phyloP scores from a whole-genome alignment of 2,113 vertebrate species.

The Mirza zaza region DNA sequence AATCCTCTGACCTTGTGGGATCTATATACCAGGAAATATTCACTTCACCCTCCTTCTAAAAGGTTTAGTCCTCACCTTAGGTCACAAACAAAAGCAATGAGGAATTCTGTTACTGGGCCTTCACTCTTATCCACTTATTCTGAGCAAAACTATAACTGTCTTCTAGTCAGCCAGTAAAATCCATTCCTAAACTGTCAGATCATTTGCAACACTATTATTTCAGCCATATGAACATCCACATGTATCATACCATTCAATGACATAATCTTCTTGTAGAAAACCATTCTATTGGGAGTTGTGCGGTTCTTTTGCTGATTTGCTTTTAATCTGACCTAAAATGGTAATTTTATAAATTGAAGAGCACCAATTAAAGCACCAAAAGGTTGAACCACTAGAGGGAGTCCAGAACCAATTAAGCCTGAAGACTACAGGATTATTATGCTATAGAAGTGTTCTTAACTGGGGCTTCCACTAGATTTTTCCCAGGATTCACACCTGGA shows the following conservation, averaged over 20 bases:
- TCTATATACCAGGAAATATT: neutral
- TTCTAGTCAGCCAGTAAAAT: neutral
- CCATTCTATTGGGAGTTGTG: neutral
- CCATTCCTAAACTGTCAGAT: neutral
- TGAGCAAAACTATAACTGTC: neutral
- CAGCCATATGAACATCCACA: neutral
- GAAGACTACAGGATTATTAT: neutral
- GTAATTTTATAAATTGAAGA: neutral
- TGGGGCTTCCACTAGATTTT: neutral
- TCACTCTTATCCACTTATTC: neutral
- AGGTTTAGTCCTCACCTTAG: neutral
- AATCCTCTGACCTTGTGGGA: neutral
- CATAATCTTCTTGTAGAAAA: neutral
- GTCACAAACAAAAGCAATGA: neutral
- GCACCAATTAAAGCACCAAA: neutral
- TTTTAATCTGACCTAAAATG: neutral
- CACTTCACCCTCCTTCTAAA: neutral
- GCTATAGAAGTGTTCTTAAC: neutral
- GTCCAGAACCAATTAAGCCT: slow-evolving; percentile 1
- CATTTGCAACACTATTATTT: slow-evolving; percentile 1
- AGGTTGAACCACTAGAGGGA: slow-evolving; percentile 71
- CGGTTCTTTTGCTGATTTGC: neutral
- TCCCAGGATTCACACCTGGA: neutral
- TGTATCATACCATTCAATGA: neutral
- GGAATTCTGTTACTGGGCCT: neutral